These are phyloP conservation scores for Microtus ochrogaster DNA, from an alignment of 2,113 vertebrate genomes.

Conservation along the genomic window DNA sequence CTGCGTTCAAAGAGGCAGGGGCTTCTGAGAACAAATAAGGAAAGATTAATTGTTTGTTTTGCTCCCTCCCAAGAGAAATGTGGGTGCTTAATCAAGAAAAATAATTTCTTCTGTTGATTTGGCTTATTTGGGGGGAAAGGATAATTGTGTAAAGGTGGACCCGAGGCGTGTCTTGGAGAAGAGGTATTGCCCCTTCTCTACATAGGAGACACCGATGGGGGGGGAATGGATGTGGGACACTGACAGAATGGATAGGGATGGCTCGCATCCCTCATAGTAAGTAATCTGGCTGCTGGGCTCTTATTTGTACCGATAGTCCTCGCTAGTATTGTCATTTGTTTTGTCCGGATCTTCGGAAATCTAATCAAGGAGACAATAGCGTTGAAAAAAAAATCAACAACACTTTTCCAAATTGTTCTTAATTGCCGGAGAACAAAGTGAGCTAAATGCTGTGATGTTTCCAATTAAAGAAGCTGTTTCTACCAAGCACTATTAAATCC, in stretches of 20 bases:
- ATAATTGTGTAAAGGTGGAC: constrained; percentile 87
- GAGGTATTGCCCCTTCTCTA: constrained; percentile 86
- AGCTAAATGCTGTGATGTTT: constrained; percentile 89
- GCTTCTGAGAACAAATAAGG: constrained; percentile 92
- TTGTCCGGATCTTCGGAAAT: constrained; percentile 90
- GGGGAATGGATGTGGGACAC: constrained; percentile 85
- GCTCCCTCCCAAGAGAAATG: constrained; percentile 93
- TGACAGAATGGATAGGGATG: constrained; percentile 87
- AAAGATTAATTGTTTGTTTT: constrained; percentile 99
- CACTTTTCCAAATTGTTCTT: constrained; percentile 93
- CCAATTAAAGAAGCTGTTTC: constrained; percentile 91
- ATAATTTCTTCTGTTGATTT: constrained; percentile 96
- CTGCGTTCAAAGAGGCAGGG: constrained; percentile 87
- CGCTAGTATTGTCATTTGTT: constrained; percentile 93
- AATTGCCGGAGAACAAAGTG: constrained; percentile 91
- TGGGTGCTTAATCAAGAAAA: constrained; percentile 99
- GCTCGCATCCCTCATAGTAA: constrained; percentile 88
- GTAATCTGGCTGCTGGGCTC: constrained; percentile 88
- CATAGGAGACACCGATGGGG: constrained; percentile 77
- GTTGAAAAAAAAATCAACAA: constrained; percentile 86
- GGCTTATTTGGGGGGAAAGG: constrained; percentile 90
- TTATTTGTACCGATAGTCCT: constrained; percentile 88
- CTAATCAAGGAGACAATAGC: constrained; percentile 94
- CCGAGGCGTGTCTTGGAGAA: constrained; percentile 85
- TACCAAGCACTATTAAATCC: constrained; percentile 90